These are phyloP conservation scores for Ophthalmolycus amberensis DNA, from an alignment of 2,113 vertebrate species.

Conservation along the genomic window DNA sequence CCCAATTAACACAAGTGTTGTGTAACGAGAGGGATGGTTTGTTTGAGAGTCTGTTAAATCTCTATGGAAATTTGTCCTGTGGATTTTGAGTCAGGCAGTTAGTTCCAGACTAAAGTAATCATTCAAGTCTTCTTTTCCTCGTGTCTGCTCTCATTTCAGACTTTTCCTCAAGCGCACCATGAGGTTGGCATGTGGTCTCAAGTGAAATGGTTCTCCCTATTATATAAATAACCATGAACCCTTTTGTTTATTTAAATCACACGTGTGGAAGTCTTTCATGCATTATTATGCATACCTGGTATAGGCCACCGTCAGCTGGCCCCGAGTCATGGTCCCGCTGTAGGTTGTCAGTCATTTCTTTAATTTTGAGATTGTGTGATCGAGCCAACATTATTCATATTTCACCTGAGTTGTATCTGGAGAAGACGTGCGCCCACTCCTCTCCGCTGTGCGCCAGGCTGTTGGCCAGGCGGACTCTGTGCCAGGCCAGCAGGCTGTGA, in stretches of 20 bases:
- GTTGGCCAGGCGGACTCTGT: conserved; percentile 90
- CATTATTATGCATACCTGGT: neutral
- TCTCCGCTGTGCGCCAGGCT: conserved; percentile 85
- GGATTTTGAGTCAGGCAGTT: conserved; percentile 15
- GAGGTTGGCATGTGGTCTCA: neutral
- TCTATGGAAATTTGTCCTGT: conserved; percentile 28
- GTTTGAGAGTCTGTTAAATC: conserved; percentile 22
- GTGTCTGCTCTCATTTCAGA: neutral
- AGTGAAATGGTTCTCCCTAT: neutral
- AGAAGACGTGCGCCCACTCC: conserved; percentile 88
- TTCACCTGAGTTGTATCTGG: conserved; percentile 88
- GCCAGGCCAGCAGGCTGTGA: conserved; percentile 89
- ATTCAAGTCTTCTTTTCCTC: neutral
- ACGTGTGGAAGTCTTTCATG: neutral
- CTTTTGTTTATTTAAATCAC: neutral
- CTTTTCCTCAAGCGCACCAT: neutral
- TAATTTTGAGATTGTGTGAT: neutral
- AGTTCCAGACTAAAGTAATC: neutral
- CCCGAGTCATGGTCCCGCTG: neutral
- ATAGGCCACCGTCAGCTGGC: neutral
- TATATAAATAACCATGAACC: neutral
- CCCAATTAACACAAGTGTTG: conserved; percentile 45
- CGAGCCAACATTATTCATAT: neutral
- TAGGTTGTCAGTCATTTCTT: neutral
- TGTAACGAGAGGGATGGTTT: conserved; percentile 20